phyloP scores from a whole-genome alignment of 2,113 vertebrate genomes.

The Haemorhous mexicanus region DNA sequence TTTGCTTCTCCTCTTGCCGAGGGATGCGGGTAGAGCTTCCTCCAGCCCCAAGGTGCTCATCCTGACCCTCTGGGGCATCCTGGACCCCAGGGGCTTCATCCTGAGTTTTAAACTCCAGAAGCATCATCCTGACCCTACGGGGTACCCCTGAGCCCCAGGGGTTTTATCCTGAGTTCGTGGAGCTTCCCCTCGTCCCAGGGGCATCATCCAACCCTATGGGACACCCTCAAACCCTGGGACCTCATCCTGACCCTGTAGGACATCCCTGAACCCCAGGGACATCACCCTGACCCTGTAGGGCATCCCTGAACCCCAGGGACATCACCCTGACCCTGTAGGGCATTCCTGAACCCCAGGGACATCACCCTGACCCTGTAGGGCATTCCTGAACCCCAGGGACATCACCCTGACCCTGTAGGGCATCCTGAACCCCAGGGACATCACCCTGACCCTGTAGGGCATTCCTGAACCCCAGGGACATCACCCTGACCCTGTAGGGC shows the following conservation, averaged over 20 bases:
- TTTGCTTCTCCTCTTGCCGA: fast-evolving
- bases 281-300: background rate
- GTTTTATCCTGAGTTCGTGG: background rate
- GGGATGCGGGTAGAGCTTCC: background rate
- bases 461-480: too few relatives aligned
- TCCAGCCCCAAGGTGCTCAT: fast-evolving
- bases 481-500: fast-evolving
- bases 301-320: too few relatives aligned
- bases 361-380: background rate
- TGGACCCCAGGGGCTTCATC: background rate
- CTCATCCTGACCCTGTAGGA: background rate
- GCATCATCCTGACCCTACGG: background rate
- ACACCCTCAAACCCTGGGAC: fast-evolving
- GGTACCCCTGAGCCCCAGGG: too few relatives aligned
- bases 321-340: fast-evolving
- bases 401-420: background rate
- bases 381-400: fast-evolving
- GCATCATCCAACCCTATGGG: fast-evolving
- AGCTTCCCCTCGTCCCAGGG: too few relatives aligned
- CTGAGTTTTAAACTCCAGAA: fast-evolving
- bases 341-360: fast-evolving
- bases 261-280: fast-evolving
- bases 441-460: too few relatives aligned
- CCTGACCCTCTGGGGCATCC: background rate
- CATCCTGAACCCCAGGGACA: too few relatives aligned